These are phyloP conservation scores for Orchesella flavescens DNA, from an alignment of 2,888 invertebrate genomes.

Conservation along the genomic window DNA sequence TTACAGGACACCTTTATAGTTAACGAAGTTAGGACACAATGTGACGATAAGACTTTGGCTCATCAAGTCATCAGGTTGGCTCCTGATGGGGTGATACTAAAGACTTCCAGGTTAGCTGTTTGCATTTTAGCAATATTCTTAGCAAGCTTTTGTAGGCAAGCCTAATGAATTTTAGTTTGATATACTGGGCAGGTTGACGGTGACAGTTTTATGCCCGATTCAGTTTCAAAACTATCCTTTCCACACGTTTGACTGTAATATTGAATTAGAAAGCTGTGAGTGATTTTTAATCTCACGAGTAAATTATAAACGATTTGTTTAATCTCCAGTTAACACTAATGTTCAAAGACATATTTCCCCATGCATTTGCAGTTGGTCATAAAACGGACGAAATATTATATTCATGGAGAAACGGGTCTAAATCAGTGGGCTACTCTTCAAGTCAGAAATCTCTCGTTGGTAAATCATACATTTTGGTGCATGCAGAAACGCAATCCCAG, in stretches of 20 bases:
- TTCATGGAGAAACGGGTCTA: constrained; percentile 51
- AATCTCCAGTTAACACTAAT: no score
- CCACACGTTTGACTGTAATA: constrained; percentile 37
- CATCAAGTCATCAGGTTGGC: constrained; percentile 42
- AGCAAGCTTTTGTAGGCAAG: no score
- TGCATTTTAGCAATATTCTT: neutral
- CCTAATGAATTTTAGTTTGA: neutral
- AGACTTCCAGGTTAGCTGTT: constrained; percentile 46
- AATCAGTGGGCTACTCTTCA: constrained; percentile 32
- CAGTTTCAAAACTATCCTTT: constrained; percentile 50
- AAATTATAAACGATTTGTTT: neutral
- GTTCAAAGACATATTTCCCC: neutral
- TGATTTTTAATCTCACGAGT: neutral
- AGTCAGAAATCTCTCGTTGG: constrained; percentile 14
- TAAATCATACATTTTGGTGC: constrained; percentile 7
- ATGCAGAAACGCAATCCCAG: constrained; percentile 29
- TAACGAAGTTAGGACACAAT: constrained; percentile 33
- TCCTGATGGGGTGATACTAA: constrained; percentile 42
- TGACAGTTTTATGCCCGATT: constrained; percentile 53
- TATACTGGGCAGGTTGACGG: constrained; percentile 29
- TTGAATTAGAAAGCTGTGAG: constrained; percentile 63
- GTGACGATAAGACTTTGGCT: neutral
- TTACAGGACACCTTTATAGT: constrained; percentile 58
- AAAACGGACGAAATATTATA: constrained; percentile 47
- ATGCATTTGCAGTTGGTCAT: constrained; percentile 40